Evolutionary conservation across 2,113 vertebrate genomes (phyloP).

Genomic region (Bos indicus): DNA sequence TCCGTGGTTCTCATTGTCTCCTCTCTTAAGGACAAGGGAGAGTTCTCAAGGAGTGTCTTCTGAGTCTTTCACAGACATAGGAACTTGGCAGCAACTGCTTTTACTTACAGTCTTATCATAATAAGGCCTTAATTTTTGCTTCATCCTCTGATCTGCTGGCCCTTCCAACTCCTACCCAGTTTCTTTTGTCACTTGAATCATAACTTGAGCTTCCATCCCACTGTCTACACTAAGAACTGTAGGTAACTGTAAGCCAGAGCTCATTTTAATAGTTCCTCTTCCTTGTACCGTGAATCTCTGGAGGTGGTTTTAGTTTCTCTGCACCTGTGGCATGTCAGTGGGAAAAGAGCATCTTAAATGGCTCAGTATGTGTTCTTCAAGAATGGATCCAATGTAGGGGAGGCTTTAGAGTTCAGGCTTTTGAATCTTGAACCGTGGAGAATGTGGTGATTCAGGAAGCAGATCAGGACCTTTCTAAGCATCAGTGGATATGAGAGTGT

Average conservation of each 20-base stretch:
- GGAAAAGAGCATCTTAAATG: not conserved
- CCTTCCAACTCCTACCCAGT: not conserved
- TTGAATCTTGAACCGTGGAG: not conserved
- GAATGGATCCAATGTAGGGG: not conserved
- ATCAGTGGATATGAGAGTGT: not conserved
- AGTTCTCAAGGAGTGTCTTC: not conserved
- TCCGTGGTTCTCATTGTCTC: not conserved
- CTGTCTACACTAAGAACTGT: not conserved
- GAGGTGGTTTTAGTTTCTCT: slow-evolving; percentile 16
- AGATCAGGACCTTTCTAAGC: not conserved
- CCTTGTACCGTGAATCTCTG: not conserved
- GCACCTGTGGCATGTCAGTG: not conserved
- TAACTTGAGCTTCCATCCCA: not conserved
- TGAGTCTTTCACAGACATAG: not conserved
- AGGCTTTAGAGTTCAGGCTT: not conserved
- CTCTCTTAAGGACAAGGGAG: not conserved
- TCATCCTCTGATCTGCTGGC: not conserved
- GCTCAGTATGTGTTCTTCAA: not conserved
- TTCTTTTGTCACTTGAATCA: not conserved
- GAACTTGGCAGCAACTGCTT: slow-evolving; percentile 14
- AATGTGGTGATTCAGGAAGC: not conserved
- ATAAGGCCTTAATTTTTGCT: slow-evolving; percentile 7
- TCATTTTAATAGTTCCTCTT: not conserved
- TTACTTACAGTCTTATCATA: not conserved
- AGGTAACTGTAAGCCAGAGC: not conserved